Evolutionary conservation across 2,888 invertebrate species (phyloP).

Genomic region (Troides helena): DNA sequence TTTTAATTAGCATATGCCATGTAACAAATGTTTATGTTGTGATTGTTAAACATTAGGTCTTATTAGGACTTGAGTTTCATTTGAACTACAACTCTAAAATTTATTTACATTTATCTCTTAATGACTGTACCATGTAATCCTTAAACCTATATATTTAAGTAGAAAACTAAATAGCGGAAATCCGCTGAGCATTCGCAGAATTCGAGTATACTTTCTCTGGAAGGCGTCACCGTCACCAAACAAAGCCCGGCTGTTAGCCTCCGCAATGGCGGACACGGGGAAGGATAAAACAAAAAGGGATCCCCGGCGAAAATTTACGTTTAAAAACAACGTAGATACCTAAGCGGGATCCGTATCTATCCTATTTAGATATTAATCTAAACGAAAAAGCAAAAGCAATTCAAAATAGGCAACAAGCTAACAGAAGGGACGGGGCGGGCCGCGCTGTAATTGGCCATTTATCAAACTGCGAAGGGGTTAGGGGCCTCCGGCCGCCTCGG

Average conservation of each 20-base stretch:
- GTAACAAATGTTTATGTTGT: background rate
- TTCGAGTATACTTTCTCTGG: background rate
- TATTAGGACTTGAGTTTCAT: no score
- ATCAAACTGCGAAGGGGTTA: conserved; percentile 81
- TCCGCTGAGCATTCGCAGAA: no score
- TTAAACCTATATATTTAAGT: background rate
- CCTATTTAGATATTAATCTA: conserved; percentile 81
- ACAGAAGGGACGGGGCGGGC: conserved; percentile 76
- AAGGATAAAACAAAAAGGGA: conserved; percentile 57
- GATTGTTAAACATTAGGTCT: no score
- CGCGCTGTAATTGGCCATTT: conserved; percentile 80
- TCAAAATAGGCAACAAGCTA: conserved; percentile 81
- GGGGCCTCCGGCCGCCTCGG: conserved; percentile 67
- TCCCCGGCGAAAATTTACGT: conserved; percentile 70
- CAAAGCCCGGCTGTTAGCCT: conserved; percentile 56
- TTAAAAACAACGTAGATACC: conserved; percentile 80
- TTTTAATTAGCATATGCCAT: background rate
- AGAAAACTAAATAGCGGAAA: background rate
- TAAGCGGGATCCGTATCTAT: conserved; percentile 79
- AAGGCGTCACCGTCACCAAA: conserved; percentile 35
- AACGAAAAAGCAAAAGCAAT: conserved; percentile 81
- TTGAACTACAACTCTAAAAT: background rate
- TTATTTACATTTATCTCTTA: no score
- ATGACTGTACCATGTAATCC: no score
- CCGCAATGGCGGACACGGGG: conserved; percentile 65